Evolutionary conservation across 1,140 invertebrate species (phyloP), one percentile per base, ranked within the genome.

Genomic region (Drosophila kikkawai): DNA sequence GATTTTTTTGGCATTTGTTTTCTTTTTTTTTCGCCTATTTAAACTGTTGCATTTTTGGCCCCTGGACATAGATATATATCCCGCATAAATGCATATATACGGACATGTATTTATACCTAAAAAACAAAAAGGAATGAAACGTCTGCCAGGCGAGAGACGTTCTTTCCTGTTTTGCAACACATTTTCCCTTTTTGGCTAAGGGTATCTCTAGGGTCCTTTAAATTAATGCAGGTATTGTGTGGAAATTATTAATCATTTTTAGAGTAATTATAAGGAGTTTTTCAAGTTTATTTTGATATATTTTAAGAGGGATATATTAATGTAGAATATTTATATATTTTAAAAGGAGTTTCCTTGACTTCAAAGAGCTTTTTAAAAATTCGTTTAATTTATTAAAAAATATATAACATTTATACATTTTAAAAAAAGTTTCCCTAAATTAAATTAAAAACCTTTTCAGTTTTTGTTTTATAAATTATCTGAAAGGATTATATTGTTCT

Each of bases 11-110:
- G 64, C 74, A 75, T 82, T 82, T 82, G 51, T 71, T 83, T 67
- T 80, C 79, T 68, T 79, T 82, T 82, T 48, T 71, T 80, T 70
- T 80, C 79, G 53, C 55, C 26, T 47, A 15, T 41, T 45, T 74
- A 84, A 88, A 80, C 84, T 88, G 83, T 87, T 87, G 83, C 83
- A 88, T 76, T 84, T 86, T 81, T 57, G 69, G 78, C 41, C 51
- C 39, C 69, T 60, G 41, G 34, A 56, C 63, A 9, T 19, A 42
- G 1, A 53, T 3, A 42, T 48, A 48, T 19, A 63, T 29, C 13
- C 47, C 22, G 22, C 15, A 50, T 64, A 48, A 56, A 39, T 47
- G 32, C 50, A 50, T 60, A 37, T 45, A 13, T 19, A 15, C 22
- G 15, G n/a, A 29, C 13, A 22, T 15, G 41, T 45, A 34, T 53